Percentiles rank a stretch among this genome's conserved stretches.
These are phyloP conservation scores for Euphydryas editha DNA, from an alignment of 2,888 invertebrate genomes.

Conservation along the genomic window DNA sequence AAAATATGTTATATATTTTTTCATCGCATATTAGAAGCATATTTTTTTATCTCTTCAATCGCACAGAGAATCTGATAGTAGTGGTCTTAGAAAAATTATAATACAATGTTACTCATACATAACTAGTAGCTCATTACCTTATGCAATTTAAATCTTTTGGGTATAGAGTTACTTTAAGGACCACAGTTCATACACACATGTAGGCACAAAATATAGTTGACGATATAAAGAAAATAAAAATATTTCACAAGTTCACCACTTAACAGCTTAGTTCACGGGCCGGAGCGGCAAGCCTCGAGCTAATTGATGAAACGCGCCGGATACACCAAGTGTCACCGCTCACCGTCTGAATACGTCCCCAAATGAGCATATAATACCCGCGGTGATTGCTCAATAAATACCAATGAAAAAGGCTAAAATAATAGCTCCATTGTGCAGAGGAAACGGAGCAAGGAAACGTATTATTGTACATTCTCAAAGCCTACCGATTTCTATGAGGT, in stretches of 20 bases:
- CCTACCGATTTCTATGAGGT: conserved; percentile 64
- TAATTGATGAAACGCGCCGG: conserved; percentile 68
- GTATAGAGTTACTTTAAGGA: too few relatives aligned
- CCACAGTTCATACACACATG: too few relatives aligned
- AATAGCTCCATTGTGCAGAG: conserved; percentile 55
- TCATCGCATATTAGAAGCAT: too few relatives aligned
- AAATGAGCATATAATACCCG: conserved; percentile 75
- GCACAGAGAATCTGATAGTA: too few relatives aligned
- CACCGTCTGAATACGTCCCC: conserved; percentile 55
- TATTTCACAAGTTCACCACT: conserved; percentile 1
- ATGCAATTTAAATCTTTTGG: too few relatives aligned
- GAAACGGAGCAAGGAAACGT: conserved; percentile 55
- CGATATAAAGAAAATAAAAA: not conserved
- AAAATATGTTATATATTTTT: too few relatives aligned
- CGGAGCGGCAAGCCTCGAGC: conserved; percentile 47
- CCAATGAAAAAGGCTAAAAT: conserved; percentile 45
- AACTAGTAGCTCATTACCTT: too few relatives aligned
- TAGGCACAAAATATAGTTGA: too few relatives aligned
- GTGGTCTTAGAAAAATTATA: too few relatives aligned
- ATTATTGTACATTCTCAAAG: conserved; percentile 65
- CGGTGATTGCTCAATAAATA: conserved; percentile 51
- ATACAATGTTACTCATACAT: too few relatives aligned
- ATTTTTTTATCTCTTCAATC: too few relatives aligned
- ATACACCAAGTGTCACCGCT: conserved; percentile 68
- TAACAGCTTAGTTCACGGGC: conserved; percentile 3